Evolutionary conservation across 2,888 invertebrate species (phyloP).

Genomic region (Pyrocoelia pectoralis): DNA sequence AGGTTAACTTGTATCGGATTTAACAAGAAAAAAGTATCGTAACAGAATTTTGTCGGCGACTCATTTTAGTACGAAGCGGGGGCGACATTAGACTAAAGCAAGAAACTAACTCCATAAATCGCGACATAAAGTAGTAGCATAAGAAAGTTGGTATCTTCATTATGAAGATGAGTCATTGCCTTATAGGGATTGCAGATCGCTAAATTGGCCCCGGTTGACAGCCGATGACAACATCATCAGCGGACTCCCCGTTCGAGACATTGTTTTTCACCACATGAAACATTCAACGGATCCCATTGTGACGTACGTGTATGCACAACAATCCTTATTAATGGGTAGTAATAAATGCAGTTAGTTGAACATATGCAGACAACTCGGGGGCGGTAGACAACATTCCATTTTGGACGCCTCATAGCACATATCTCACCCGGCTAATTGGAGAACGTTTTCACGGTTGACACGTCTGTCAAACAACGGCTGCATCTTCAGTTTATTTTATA

Average conservation of each 20-base stretch:
- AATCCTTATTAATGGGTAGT: slow-evolving; percentile 49
- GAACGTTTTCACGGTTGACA: slow-evolving; percentile 58
- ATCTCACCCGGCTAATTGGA: slow-evolving; percentile 59
- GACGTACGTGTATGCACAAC: slow-evolving; percentile 43
- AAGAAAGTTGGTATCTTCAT: slow-evolving; percentile 60
- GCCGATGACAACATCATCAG: slow-evolving; percentile 60
- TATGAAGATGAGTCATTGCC: slow-evolving; percentile 57
- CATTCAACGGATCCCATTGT: slow-evolving; percentile 52
- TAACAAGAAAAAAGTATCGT: slow-evolving; percentile 24
- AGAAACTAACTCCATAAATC: slow-evolving; percentile 59
- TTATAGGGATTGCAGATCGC: slow-evolving; percentile 54
- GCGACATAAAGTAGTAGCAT: slow-evolving; percentile 51
- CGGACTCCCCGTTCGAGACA: slow-evolving; percentile 55
- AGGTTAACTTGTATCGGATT: slow-evolving; percentile 19
- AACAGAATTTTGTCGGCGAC: slow-evolving; percentile 33
- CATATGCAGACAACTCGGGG: slow-evolving; percentile 45
- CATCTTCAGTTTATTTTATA: slow-evolving; percentile 52
- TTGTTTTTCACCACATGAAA: slow-evolving; percentile 57
- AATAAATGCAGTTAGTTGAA: slow-evolving; percentile 50
- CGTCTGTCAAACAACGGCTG: slow-evolving; percentile 55
- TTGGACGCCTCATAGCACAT: slow-evolving; percentile 49
- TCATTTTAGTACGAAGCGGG: slow-evolving; percentile 49
- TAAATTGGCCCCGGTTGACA: slow-evolving; percentile 59
- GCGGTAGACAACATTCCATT: slow-evolving; percentile 48
- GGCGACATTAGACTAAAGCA: slow-evolving; percentile 50